Conservation (phyloP, 2,888 invertebrate genomes). For the Eupithecia tripunctaria region DNA sequence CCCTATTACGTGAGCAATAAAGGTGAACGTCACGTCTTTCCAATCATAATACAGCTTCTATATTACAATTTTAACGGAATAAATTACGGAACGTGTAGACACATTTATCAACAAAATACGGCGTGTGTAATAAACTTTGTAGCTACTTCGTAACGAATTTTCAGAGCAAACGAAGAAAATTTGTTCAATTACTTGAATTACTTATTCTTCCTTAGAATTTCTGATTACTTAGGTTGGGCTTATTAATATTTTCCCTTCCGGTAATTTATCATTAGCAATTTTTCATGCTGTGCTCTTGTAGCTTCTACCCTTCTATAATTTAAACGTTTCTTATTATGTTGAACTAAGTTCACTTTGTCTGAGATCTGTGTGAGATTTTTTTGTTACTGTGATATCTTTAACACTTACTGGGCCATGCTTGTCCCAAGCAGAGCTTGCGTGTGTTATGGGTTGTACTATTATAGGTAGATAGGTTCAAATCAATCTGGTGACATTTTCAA, state of each 20-base stretch:
- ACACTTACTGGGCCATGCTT: too few species aligned
- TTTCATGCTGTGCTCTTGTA: background rate
- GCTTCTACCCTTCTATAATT: too few species aligned
- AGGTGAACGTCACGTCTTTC: background rate
- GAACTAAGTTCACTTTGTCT: too few species aligned
- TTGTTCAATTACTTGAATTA: constrained; percentile 16
- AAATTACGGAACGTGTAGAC: constrained; percentile 11
- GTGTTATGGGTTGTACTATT: too few species aligned
- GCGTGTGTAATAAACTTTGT: constrained; percentile 18
- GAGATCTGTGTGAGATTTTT: too few species aligned
- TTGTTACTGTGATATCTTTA: too few species aligned
- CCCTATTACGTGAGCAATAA: background rate
- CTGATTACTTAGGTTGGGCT: background rate
- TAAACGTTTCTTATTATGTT: too few species aligned
- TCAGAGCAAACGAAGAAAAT: constrained; percentile 18
- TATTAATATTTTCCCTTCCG: background rate
- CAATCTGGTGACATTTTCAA: too few species aligned
- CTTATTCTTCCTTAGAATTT: background rate
- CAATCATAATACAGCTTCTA: background rate
- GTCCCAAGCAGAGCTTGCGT: too few species aligned
- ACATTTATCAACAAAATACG: constrained; percentile 12
- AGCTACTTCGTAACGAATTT: constrained; percentile 16
- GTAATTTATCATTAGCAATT: background rate
- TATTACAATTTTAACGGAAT: constrained; percentile 10
- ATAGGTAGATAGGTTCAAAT: too few species aligned